phyloP scores from a whole-genome alignment of 2,797 vertebrate species.

The Danio choprae region DNA sequence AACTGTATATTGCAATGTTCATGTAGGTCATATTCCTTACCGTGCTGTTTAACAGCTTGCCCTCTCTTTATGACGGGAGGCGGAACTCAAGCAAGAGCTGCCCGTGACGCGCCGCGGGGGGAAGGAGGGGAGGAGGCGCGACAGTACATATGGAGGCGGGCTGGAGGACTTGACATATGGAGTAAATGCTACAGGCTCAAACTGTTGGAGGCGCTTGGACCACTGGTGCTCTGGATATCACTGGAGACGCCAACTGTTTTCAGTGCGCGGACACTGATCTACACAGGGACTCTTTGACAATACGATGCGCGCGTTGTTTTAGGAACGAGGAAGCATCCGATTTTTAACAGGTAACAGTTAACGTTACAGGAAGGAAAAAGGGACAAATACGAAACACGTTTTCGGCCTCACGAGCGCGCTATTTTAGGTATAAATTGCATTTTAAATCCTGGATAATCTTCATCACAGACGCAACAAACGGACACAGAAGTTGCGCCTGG shows the following conservation, averaged over 20 bases:
- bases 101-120: background rate
- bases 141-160: slow-evolving; percentile 56
- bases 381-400: background rate
- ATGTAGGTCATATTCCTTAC: background rate
- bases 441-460: slow-evolving; percentile 1
- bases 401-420: background rate
- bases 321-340: slow-evolving; percentile 56
- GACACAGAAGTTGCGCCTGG: slow-evolving; percentile 26
- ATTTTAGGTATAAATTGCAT: background rate
- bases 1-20: background rate
- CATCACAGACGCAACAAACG: slow-evolving; percentile 1
- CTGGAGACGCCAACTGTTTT: background rate
- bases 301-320: slow-evolving; percentile 59
- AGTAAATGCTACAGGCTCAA: slow-evolving; percentile 51
- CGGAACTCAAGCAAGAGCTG: slow-evolving; percentile 1
- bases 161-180: slow-evolving; percentile 57
- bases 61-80: background rate
- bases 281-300: background rate
- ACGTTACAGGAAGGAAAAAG: background rate
- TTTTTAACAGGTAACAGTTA: background rate
- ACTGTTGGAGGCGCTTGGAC: background rate
- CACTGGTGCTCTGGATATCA: slow-evolving; percentile 10
- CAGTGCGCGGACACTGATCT: background rate
- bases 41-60: background rate
- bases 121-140: slow-evolving; percentile 58